Evolutionary conservation across 2,797 vertebrate genomes (phyloP).

Genomic region (Crypturellus tataupa): DNA sequence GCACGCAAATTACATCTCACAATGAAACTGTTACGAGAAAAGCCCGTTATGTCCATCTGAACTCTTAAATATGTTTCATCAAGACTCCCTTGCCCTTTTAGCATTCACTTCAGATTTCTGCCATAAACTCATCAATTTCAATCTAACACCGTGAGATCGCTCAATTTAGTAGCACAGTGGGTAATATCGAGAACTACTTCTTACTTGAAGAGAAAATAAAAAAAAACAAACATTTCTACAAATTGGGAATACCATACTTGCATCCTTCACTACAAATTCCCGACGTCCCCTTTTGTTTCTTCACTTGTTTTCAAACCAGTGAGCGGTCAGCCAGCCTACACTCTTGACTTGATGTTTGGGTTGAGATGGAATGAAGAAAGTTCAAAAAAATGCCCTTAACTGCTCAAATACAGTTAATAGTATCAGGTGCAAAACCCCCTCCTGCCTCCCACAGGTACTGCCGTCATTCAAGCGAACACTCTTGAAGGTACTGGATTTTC

Average conservation of each 20-base stretch:
- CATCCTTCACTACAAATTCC: not conserved
- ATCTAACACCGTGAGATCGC: not conserved
- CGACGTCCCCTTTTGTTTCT: not conserved
- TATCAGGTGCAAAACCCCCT: not conserved
- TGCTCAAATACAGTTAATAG: not conserved
- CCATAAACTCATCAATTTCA: not conserved
- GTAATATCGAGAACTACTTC: not conserved
- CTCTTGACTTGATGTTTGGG: not conserved
- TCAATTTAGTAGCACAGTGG: not conserved
- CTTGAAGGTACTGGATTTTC: not conserved
- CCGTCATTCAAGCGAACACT: too few relatives aligned
- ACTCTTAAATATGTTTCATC: not conserved
- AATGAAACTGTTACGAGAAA: not conserved
- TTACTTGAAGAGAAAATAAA: not conserved
- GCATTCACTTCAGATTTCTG: not conserved
- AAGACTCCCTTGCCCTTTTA: not conserved
- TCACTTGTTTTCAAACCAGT: not conserved
- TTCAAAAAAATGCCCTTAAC: not conserved
- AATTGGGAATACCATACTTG: not conserved
- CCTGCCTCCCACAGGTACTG: not conserved
- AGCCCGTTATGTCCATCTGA: not conserved
- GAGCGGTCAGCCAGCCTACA: not conserved
- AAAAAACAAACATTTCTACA: not conserved
- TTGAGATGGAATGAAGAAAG: not conserved
- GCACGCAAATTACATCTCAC: not conserved